Evolutionary conservation across 2,888 invertebrate species (phyloP).

Genomic region (Spicauda simplicius): DNA sequence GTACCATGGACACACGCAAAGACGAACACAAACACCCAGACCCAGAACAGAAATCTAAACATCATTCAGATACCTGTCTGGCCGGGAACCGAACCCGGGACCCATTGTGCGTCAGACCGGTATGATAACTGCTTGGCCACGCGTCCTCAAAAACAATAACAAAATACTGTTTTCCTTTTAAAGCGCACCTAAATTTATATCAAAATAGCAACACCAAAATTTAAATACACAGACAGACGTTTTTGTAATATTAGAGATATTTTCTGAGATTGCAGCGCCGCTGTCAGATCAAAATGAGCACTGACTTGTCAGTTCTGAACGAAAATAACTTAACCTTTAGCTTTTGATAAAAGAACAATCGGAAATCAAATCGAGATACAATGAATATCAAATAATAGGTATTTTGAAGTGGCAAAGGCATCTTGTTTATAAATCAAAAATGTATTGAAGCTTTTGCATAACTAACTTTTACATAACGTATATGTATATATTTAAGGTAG

Average conservation of each 20-base stretch:
- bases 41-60: too few relatives aligned
- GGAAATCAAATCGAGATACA: background rate
- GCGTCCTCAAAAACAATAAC: too few relatives aligned
- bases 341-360: conserved; percentile 10
- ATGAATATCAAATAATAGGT: background rate
- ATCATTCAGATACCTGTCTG: too few relatives aligned
- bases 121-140: too few relatives aligned
- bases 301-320: conserved; percentile 1
- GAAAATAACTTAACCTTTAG: conserved; percentile 11
- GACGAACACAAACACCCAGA: too few relatives aligned
- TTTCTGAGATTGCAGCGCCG: background rate
- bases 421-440: background rate
- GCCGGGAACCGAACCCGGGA: too few relatives aligned
- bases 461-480: too few relatives aligned
- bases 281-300: conserved; percentile 5
- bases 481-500: too few relatives aligned
- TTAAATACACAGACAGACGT: background rate
- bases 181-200: too few relatives aligned
- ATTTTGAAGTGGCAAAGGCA: background rate
- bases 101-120: too few relatives aligned
- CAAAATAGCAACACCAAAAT: background rate
- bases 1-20: too few relatives aligned
- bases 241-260: background rate
- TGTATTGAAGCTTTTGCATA: background rate
- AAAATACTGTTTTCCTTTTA: too few relatives aligned